phyloP scores from a whole-genome alignment of 2,113 vertebrate species.

The Apteryx owenii region DNA sequence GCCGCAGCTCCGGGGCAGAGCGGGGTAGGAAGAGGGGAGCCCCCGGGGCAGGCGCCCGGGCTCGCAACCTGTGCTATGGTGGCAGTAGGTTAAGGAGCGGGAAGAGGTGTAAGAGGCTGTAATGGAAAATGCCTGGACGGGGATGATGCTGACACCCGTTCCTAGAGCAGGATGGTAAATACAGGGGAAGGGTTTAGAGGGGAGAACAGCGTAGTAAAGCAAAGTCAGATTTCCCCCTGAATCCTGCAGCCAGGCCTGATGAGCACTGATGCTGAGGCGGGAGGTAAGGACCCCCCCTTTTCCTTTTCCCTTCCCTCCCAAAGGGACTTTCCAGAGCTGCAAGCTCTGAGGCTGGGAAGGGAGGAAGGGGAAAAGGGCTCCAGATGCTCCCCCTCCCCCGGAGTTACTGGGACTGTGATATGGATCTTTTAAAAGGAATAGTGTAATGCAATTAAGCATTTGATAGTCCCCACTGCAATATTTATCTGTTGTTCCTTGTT shows the following conservation, averaged over 20 bases:
- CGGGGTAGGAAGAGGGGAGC: too few relatives aligned
- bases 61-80: too few relatives aligned
- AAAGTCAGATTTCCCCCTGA: constrained; percentile 12
- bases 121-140: not conserved
- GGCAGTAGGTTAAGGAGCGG: not conserved
- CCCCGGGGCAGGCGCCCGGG: too few relatives aligned
- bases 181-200: not conserved
- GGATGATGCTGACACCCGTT: not conserved
- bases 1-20: not conserved
- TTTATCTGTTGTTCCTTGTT: not conserved
- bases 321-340: not conserved
- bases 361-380: not conserved
- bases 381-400: not conserved
- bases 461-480: constrained; percentile 16
- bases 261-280: not conserved
- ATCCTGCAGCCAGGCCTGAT: not conserved
- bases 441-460: not conserved
- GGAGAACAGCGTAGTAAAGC: not conserved
- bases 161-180: not conserved
- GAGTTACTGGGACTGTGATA: not conserved
- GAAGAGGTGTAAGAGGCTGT: not conserved
- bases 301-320: too few relatives aligned
- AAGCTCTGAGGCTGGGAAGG: not conserved
- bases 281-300: too few relatives aligned
- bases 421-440: not conserved